phyloP scores from a whole-genome alignment of 2,888 invertebrate species.

The Ochropacha duplaris region DNA sequence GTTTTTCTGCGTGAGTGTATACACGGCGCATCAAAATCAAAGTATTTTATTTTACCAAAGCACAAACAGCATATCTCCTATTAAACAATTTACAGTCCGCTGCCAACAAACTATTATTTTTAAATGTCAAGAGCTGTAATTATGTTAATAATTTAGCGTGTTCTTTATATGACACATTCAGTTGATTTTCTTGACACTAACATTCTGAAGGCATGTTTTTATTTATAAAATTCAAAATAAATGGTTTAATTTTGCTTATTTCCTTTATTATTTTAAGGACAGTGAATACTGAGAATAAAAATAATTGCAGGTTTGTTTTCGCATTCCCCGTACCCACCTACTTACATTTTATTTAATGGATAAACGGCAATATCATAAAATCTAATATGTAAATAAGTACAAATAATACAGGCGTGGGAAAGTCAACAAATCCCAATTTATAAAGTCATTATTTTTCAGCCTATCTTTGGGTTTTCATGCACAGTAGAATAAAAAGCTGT shows the following conservation, averaged over 20 bases:
- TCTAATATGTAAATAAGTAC: not conserved
- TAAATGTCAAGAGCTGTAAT: too few species aligned
- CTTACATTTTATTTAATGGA: not conserved
- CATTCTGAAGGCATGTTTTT: too few species aligned
- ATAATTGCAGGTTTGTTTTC: not conserved
- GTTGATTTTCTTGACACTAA: too few species aligned
- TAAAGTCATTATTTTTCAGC: conserved; percentile 35
- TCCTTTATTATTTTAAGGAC: not conserved
- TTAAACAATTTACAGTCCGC: too few species aligned
- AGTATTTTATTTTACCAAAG: too few species aligned
- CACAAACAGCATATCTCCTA: too few species aligned
- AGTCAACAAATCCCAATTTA: conserved; percentile 35
- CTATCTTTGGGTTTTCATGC: conserved; percentile 48
- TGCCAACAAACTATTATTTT: too few species aligned
- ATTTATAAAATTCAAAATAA: too few species aligned
- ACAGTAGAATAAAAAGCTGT: conserved; percentile 39
- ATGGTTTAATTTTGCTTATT: not conserved
- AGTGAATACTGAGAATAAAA: not conserved
- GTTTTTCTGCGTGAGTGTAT: too few species aligned
- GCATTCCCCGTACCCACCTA: not conserved
- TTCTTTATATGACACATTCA: too few species aligned
- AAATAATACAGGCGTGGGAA: conserved; percentile 23
- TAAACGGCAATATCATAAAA: not conserved
- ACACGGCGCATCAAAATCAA: too few species aligned
- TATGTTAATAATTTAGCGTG: too few species aligned